A percentile compares a stretch with the other conserved stretches of the same genome.
These are phyloP conservation scores for Drosophila gunungcola DNA, from an alignment of 1,140 invertebrate species.

Conservation along the genomic window DNA sequence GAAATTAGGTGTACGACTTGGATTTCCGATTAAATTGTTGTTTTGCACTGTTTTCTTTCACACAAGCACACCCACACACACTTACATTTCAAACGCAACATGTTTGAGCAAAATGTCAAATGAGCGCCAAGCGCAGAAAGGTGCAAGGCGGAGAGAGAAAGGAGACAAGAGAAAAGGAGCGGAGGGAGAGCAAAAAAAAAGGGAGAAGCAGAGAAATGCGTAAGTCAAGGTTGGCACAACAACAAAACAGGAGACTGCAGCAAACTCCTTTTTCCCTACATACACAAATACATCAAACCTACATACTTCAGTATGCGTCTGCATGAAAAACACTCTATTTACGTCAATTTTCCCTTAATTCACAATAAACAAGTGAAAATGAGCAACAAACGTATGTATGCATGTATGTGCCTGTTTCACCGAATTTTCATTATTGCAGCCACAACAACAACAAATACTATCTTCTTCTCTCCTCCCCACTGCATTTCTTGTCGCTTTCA, in stretches of 20 bases:
- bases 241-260: slow-evolving; percentile 33
- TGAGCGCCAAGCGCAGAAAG: slow-evolving; percentile 57
- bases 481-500: slow-evolving; percentile 30
- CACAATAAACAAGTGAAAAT: slow-evolving; percentile 11
- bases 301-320: neutral
- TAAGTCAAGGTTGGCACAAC: slow-evolving; percentile 47
- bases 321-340: slow-evolving; percentile 1
- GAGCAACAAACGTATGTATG: slow-evolving; percentile 1
- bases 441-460: slow-evolving; percentile 46
- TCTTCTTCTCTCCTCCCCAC: slow-evolving; percentile 13
- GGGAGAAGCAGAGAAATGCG: slow-evolving; percentile 15
- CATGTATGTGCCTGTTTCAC: slow-evolving; percentile 39
- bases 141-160: slow-evolving; percentile 16
- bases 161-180: neutral
- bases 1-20: slow-evolving; percentile 48
- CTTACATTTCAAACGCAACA: slow-evolving; percentile 32
- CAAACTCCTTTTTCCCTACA: slow-evolving; percentile 27
- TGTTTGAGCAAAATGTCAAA: slow-evolving; percentile 63
- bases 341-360: slow-evolving; percentile 2
- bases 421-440: slow-evolving; percentile 57
- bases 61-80: slow-evolving; percentile 4
- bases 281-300: slow-evolving; percentile 1
- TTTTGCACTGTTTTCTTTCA: slow-evolving; percentile 22
- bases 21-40: slow-evolving; percentile 39
- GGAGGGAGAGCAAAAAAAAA: neutral